Conservation (phyloP, 2,113 vertebrate species). For the Dunckerocampus dactyliophorus region DNA sequence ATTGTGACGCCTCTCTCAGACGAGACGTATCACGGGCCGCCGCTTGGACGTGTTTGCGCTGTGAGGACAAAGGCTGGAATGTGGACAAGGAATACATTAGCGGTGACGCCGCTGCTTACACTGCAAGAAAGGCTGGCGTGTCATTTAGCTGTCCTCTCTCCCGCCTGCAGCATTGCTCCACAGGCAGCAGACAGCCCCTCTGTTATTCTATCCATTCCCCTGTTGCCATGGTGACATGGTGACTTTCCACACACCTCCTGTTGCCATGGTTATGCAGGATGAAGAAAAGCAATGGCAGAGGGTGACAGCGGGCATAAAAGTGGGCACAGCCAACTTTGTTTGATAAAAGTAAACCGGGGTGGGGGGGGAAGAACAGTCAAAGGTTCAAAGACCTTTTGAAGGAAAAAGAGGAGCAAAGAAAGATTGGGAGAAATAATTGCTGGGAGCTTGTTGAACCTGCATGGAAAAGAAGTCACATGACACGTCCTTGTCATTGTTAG, state of each 20-base stretch:
- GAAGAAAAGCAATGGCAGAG: conserved; percentile 56
- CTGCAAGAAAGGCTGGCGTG: conserved; percentile 38
- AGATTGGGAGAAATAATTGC: background rate
- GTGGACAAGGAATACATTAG: conserved; percentile 36
- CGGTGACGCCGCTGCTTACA: background rate
- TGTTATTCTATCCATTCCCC: conserved; percentile 29
- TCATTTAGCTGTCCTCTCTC: conserved; percentile 42
- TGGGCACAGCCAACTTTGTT: background rate
- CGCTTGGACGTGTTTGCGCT: conserved; percentile 43
- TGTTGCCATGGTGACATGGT: conserved; percentile 63
- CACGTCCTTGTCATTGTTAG: no score
- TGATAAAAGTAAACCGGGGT: conserved; percentile 44
- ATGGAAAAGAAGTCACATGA: no score
- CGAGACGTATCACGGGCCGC: background rate
- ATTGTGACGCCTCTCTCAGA: conserved; percentile 43
- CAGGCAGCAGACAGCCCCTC: conserved; percentile 51
- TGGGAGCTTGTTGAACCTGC: no score
- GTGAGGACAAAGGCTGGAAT: conserved; percentile 28
- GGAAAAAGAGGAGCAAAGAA: background rate
- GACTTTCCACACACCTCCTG: conserved; percentile 33
- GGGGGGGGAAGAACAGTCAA: conserved; percentile 41
- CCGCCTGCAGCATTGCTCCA: conserved; percentile 45
- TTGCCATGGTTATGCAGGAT: conserved; percentile 69
- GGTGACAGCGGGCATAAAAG: conserved; percentile 53
- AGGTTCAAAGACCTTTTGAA: conserved; percentile 25